Base-by-base conservation (phyloP, 2,113 vertebrate genomes). In the Electrona antarctica region DNA sequence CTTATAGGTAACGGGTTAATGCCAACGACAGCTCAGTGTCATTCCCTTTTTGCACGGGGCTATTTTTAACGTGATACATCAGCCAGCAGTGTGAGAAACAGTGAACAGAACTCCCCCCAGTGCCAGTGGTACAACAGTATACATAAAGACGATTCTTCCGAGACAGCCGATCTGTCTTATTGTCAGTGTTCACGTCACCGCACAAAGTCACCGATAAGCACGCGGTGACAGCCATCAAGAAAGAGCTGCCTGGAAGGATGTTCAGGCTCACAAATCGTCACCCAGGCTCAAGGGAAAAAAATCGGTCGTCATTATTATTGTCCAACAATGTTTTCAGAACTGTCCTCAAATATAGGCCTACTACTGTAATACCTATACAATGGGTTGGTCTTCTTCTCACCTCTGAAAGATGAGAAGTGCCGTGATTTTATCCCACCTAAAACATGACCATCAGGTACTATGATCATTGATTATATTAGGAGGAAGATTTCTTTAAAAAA, bases 11-110 rank as follows among this genome's bases (percentile, higher is more conserved):
- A 21, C 21, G 21, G 5, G 33, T 41, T 41, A 41, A 72, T 62
- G 79, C 52, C 85, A 73, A 21, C 5, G 78, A 74, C 47, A 62
- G 69, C 78, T 86, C 80, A 83, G 64, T 85, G 77, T 86, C 87
- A 85, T 21, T 21, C 58, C 49, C 50, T 76, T 80, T 58, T 28
- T 59, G 21, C 21, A 21, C 21, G 12, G 14, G 62, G 63, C 77
- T 85, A 78, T 84, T 90, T 84, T 80, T 85, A 81, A 87, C 63
- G 54, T 62, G 1, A 60, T 62, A 8, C 57, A 61, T 61, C 64
- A 77, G 60, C 52, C 21, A 47, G 61, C 21, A 21, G 21, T 21
- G 21, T 58, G 61, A 65, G 50, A 80, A 60, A 77, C 69, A 71
- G 59, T 45, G 64, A 70, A 68, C 69, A 68, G 62, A 80, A 74